phyloP scores from a whole-genome alignment of 2,113 vertebrate species.

The Scortum barcoo region DNA sequence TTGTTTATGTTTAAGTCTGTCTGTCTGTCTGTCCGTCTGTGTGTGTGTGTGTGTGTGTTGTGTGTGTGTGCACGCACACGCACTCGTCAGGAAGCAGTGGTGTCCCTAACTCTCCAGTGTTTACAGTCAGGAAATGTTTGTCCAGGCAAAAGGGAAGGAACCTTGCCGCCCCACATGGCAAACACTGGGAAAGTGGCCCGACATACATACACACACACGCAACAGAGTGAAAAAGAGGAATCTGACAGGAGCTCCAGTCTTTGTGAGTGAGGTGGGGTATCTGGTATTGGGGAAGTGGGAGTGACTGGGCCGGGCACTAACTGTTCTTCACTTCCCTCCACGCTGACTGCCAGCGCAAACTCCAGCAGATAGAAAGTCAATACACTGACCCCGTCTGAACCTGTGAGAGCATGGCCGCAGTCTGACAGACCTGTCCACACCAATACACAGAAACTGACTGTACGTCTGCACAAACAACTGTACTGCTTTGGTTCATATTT shows the following conservation, averaged over 20 bases:
- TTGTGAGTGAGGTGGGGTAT: conserved; percentile 55
- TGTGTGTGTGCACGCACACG: conserved; percentile 21
- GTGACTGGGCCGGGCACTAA: conserved; percentile 58
- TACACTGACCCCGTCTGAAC: conserved; percentile 58
- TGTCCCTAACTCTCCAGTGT: conserved; percentile 76
- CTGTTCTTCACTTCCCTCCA: conserved; percentile 73
- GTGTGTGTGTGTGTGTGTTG: conserved; percentile 17
- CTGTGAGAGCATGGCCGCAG: conserved; percentile 26
- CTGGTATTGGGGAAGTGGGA: conserved; percentile 72
- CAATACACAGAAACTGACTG: conserved; percentile 35
- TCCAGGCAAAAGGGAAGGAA: conserved; percentile 83
- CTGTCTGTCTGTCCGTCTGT: conserved; percentile 25
- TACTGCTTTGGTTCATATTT: conserved; percentile 16
- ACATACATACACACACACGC: conserved; percentile 29
- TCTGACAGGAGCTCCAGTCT: conserved; percentile 38
- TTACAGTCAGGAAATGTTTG: conserved; percentile 87
- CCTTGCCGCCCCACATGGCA: conserved; percentile 66
- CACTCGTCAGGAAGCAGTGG: conserved; percentile 73
- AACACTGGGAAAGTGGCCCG: conserved; percentile 48
- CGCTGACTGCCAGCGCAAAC: conserved; percentile 56
- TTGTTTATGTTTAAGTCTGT: conserved; percentile 54
- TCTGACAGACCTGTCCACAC: conserved; percentile 33
- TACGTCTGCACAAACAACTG: conserved; percentile 10
- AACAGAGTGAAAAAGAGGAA: conserved; percentile 61
- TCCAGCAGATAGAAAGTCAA: conserved; percentile 72